These are phyloP conservation scores for Drosophila trapezifrons DNA, from an alignment of 1,140 invertebrate genomes.

Conservation along the genomic window DNA sequence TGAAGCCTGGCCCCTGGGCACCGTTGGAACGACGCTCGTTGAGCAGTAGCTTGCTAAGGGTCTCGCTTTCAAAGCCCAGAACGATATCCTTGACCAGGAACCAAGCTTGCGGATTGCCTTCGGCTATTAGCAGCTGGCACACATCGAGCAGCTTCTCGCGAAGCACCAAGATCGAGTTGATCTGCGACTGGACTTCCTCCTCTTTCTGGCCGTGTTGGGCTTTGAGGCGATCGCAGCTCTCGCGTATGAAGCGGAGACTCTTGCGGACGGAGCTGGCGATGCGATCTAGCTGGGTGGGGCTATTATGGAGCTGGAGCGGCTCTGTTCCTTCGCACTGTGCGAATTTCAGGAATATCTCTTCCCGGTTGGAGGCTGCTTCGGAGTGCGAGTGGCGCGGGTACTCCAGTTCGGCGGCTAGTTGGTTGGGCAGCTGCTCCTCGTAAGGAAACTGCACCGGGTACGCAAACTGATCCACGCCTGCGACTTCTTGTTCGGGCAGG, in stretches of 20 bases:
- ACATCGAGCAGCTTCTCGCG: not conserved
- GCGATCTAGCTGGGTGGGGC: not conserved
- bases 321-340: not conserved
- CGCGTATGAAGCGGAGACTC: not conserved
- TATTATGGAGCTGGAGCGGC: not conserved
- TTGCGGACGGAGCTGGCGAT: not conserved
- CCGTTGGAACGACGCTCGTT: no score
- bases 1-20: not conserved
- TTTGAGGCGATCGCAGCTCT: not conserved
- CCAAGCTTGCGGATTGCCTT: not conserved
- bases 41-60: not conserved
- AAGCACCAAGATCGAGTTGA: fast-evolving
- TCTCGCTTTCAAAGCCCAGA: not conserved
- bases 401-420: not conserved
- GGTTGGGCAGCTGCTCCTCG: not conserved
- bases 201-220: not conserved
- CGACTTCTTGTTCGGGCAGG: not conserved
- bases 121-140: not conserved
- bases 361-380: not conserved
- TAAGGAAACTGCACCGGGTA: not conserved
- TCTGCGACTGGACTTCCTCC: not conserved
- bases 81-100: not conserved
- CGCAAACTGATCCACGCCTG: no score
- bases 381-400: no score
- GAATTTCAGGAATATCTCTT: not conserved